Evolutionary conservation across 2,113 vertebrate genomes (phyloP).

Genomic region (Tringa solitaria): DNA sequence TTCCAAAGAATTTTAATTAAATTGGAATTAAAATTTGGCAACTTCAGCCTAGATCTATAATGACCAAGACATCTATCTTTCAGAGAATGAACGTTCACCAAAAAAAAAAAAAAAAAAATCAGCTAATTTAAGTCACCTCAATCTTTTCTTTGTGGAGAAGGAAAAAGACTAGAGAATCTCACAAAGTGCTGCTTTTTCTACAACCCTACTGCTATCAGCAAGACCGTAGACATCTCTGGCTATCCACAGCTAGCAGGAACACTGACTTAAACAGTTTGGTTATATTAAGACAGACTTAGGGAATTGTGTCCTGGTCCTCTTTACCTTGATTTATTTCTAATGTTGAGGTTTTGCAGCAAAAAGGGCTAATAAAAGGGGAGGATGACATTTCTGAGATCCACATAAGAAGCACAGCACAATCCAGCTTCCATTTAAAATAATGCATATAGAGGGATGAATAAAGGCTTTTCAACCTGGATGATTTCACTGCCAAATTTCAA

Average conservation of each 20-base stretch:
- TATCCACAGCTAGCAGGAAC: not conserved
- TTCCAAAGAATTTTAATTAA: not conserved
- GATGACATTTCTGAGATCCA: not conserved
- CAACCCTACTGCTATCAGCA: not conserved
- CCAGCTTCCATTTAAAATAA: not conserved
- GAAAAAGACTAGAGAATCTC: not conserved
- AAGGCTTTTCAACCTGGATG: not conserved
- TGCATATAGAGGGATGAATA: not conserved
- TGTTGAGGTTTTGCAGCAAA: not conserved
- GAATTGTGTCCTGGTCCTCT: not conserved
- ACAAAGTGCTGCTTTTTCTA: not conserved
- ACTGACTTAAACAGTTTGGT: not conserved
- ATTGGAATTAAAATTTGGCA: not conserved
- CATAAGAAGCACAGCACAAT: not conserved
- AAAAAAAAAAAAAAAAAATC: not conserved
- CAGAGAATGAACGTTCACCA: not conserved
- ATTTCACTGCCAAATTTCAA: not conserved
- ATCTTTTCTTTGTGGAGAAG: not conserved
- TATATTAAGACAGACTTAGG: not conserved
- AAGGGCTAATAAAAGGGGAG: not conserved
- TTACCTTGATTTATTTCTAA: not conserved
- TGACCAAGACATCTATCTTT: not conserved
- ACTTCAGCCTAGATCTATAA: not conserved
- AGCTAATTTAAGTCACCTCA: not conserved
- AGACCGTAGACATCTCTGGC: not conserved